Conservation (phyloP, 2,797 vertebrate species). For the Echeneis naucrates region DNA sequence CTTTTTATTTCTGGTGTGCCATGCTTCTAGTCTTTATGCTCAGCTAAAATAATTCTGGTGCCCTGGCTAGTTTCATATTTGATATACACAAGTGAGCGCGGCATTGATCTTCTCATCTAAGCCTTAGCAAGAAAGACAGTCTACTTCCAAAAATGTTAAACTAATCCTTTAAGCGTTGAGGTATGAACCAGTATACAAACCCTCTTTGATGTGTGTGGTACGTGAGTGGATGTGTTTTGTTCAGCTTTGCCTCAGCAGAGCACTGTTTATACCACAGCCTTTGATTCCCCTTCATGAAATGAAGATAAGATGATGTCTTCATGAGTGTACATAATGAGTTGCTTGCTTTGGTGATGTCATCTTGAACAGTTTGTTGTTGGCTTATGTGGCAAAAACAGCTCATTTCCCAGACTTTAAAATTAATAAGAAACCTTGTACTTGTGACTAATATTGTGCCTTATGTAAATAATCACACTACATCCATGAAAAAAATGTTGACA, state of each 20-base stretch:
- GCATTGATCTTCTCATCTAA: constrained; percentile 12
- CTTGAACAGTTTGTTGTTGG: background rate
- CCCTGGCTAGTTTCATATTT: background rate
- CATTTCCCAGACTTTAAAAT: constrained; percentile 18
- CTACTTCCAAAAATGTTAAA: constrained; percentile 15
- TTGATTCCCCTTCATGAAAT: constrained; percentile 37
- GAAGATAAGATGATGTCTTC: constrained; percentile 31
- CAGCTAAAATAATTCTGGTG: background rate
- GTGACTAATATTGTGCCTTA: constrained; percentile 5
- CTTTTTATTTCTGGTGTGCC: background rate
- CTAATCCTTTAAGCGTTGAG: constrained; percentile 23
- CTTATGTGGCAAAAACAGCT: constrained; percentile 11
- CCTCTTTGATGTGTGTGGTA: constrained; percentile 32
- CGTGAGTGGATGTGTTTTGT: constrained; percentile 28
- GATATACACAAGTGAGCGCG: constrained; percentile 15
- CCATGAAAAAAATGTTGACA: constrained; percentile 35
- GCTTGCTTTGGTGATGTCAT: constrained; percentile 21
- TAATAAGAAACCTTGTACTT: constrained; percentile 7
- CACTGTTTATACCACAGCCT: constrained; percentile 16
- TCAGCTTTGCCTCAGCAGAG: constrained; percentile 18
- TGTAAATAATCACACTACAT: constrained; percentile 1
- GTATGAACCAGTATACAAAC: constrained; percentile 23
- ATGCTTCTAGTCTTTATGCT: background rate
- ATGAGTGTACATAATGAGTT: background rate
- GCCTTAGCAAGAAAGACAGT: constrained; percentile 7